Conservation (phyloP, 1,140 invertebrate genomes). For the Amyelois transitella region DNA sequence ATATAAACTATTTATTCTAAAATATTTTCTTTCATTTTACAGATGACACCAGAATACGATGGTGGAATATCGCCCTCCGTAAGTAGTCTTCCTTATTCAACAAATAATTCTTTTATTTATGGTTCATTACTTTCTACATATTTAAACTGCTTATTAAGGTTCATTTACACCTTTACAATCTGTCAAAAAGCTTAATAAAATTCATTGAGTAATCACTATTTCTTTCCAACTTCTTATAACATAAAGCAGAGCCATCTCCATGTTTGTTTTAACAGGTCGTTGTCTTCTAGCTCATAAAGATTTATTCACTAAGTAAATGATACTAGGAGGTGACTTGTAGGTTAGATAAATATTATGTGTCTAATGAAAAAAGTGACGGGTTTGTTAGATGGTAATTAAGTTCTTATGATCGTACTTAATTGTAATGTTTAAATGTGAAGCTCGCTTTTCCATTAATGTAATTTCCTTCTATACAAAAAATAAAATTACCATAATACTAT, state of each 20-base stretch:
- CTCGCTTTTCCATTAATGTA: no score
- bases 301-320: neutral
- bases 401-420: no score
- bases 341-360: no score
- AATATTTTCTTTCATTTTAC: constrained; percentile 32
- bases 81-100: constrained; percentile 20
- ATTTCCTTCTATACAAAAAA: no score
- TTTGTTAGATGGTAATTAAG: no score
- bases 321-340: neutral
- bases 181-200: no score
- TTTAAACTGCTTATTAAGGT: no score
- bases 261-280: neutral
- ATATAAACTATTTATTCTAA: neutral
- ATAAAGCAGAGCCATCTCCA: neutral
- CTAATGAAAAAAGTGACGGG: no score
- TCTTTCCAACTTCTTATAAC: neutral
- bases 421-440: no score
- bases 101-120: neutral
- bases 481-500: no score
- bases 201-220: neutral
- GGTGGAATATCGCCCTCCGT: constrained; percentile 31
- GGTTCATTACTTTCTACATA: no score
- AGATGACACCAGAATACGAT: constrained; percentile 47
- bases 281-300: neutral
- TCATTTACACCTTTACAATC: no score